These are phyloP conservation scores for Euglossa dilemma DNA, from an alignment of 1,140 invertebrate species.

Conservation along the genomic window DNA sequence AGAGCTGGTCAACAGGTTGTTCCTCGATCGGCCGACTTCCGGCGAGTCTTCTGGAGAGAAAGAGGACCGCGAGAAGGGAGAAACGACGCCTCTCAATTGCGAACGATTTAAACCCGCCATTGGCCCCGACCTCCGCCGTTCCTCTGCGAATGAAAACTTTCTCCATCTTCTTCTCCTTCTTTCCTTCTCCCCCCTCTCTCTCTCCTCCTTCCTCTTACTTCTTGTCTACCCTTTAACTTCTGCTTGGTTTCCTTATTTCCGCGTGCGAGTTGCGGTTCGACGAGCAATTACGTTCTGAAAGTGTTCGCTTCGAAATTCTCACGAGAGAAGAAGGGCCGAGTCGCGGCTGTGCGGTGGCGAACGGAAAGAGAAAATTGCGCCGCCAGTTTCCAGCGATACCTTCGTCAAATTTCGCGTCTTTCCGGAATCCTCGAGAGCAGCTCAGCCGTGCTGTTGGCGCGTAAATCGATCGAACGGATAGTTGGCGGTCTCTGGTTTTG, in stretches of 20 bases:
- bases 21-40: conserved; percentile 58
- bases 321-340: conserved; percentile 17
- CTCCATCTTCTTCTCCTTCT: conserved; percentile 57
- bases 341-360: conserved; percentile 32
- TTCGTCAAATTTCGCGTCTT: conserved; percentile 5
- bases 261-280: conserved; percentile 65
- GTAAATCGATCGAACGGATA: background rate
- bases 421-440: background rate
- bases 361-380: conserved; percentile 28
- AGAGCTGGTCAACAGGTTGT: conserved; percentile 64
- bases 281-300: conserved; percentile 53
- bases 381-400: conserved; percentile 24
- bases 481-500: background rate
- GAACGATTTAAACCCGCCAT: conserved; percentile 65
- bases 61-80: conserved; percentile 38
- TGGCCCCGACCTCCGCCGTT: conserved; percentile 61
- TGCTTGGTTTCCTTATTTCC: conserved; percentile 67
- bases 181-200: conserved; percentile 18
- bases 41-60: conserved; percentile 50
- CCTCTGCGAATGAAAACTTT: conserved; percentile 70
- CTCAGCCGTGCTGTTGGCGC: background rate
- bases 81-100: conserved; percentile 64
- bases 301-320: conserved; percentile 30
- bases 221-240: conserved; percentile 37
- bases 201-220: conserved; percentile 51